A percentile compares a stretch with the other conserved stretches of the same genome.
These are phyloP conservation scores for Cinara cedri DNA, from an alignment of 2,888 invertebrate genomes.

Conservation along the genomic window DNA sequence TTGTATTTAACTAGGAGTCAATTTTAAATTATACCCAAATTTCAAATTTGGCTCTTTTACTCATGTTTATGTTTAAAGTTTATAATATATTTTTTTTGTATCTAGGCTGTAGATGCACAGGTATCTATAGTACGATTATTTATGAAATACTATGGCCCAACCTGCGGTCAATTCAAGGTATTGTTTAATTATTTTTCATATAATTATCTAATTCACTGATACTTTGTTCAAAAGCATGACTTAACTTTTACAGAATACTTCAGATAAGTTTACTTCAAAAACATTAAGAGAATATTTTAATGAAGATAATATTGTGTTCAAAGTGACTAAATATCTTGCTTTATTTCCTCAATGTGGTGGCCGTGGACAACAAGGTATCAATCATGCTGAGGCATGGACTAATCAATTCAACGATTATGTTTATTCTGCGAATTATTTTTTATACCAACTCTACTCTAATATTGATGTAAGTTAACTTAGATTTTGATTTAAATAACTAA, in stretches of 20 bases:
- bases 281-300: slow-evolving; percentile 21
- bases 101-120: slow-evolving; percentile 43
- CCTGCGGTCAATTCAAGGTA: slow-evolving; percentile 52
- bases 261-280: slow-evolving; percentile 45
- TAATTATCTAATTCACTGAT: background rate
- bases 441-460: slow-evolving; percentile 50
- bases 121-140: slow-evolving; percentile 40
- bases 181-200: background rate
- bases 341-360: slow-evolving; percentile 50
- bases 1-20: no score
- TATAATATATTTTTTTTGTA: background rate
- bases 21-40: no score
- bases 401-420: slow-evolving; percentile 50
- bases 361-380: slow-evolving; percentile 53
- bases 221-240: background rate
- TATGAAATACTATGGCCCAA: slow-evolving; percentile 45
- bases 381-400: slow-evolving; percentile 56
- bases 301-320: slow-evolving; percentile 33
- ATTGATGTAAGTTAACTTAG: slow-evolving; percentile 43
- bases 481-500: background rate
- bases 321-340: slow-evolving; percentile 52
- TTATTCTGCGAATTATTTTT: slow-evolving; percentile 50
- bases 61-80: background rate
- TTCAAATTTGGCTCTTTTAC: no score
- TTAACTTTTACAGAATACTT: slow-evolving; percentile 8